Percentiles rank a stretch among this genome's conserved stretches.
phyloP scores from a whole-genome alignment of 2,113 vertebrate genomes.

The Indicator maculatus region DNA sequence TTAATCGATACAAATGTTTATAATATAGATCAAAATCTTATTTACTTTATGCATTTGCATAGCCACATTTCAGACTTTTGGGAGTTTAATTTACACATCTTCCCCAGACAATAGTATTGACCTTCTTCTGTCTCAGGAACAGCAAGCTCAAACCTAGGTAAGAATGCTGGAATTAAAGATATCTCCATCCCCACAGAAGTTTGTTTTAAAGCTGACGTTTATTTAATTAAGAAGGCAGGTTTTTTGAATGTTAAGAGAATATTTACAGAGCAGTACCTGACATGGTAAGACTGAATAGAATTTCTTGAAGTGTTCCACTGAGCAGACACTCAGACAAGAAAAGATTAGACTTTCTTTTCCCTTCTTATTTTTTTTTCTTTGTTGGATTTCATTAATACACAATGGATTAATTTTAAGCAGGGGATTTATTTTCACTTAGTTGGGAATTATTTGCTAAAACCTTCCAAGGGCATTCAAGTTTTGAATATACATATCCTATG shows the following conservation, averaged over 20 bases:
- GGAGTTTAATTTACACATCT: background rate
- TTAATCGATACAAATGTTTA: background rate
- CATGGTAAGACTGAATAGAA: background rate
- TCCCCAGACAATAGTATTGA: background rate
- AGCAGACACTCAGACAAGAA: background rate
- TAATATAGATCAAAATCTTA: background rate
- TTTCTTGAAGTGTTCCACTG: background rate
- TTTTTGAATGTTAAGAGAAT: background rate
- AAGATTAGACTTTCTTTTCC: background rate
- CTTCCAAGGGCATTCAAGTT: background rate
- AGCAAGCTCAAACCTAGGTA: background rate
- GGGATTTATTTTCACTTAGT: constrained; percentile 43
- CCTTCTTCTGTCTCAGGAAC: background rate
- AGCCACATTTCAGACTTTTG: background rate
- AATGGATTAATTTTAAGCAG: constrained; percentile 16
- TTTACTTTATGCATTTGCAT: background rate
- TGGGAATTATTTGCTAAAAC: constrained; percentile 19
- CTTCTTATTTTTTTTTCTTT: accelerated
- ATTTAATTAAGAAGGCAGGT: background rate
- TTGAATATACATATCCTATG: background rate
- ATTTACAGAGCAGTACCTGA: background rate
- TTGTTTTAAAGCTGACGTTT: background rate
- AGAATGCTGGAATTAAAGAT: background rate
- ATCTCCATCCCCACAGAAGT: accelerated
- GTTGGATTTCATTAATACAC: background rate